Percentiles rank a stretch among this genome's conserved stretches.
Evolutionary conservation across 2,888 invertebrate genomes (phyloP).

Genomic region (Luperina nickerlii): DNA sequence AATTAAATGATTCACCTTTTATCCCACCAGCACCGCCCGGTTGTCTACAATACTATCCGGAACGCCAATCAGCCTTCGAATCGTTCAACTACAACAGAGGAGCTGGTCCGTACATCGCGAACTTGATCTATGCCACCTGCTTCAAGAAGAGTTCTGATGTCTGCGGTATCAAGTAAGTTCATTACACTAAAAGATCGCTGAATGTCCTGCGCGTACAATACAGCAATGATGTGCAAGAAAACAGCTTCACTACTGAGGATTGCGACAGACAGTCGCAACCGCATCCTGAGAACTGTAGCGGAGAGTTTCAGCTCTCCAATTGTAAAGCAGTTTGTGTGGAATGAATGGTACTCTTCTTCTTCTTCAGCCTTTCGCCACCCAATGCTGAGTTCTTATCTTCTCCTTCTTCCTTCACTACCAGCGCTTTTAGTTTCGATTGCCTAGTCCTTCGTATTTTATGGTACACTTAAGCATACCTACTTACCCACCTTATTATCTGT

Average conservation of each 20-base stretch:
- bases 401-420: neutral
- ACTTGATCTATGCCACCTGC: conserved; percentile 91
- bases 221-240: too few species aligned
- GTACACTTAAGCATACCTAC: neutral
- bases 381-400: neutral
- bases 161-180: conserved; percentile 87
- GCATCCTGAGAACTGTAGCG: too few species aligned
- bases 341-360: too few species aligned
- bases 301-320: too few species aligned
- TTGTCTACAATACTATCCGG: conserved; percentile 92
- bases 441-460: neutral
- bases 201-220: neutral
- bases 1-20: neutral
- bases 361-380: too few species aligned
- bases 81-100: conserved; percentile 91
- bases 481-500: too few species aligned
- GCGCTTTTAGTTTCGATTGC: neutral
- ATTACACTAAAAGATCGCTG: neutral
- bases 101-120: conserved; percentile 89
- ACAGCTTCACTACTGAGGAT: too few species aligned
- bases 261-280: too few species aligned
- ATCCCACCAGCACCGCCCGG: conserved; percentile 90
- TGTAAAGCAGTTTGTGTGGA: too few species aligned
- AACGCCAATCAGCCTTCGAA: conserved; percentile 89
- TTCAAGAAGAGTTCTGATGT: conserved; percentile 89